These are phyloP conservation scores for Spilogale gracilis DNA, from an alignment of 2,113 vertebrate species.

Conservation along the genomic window DNA sequence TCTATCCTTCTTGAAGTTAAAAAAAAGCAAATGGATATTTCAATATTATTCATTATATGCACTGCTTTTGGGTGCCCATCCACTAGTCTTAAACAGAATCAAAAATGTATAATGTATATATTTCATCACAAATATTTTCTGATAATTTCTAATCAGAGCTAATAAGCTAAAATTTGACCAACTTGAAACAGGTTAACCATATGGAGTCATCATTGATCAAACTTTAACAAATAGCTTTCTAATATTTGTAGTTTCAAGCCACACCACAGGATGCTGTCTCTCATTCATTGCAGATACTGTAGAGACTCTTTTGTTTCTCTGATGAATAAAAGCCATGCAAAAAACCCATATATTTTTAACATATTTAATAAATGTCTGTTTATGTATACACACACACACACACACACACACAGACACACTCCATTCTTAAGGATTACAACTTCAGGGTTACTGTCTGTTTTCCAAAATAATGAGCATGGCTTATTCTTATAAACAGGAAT, in stretches of 20 bases:
- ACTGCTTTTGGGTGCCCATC: neutral
- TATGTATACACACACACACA: neutral
- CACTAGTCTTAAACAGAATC: neutral
- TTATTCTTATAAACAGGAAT: neutral
- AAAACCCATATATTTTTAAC: neutral
- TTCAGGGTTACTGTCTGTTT: neutral
- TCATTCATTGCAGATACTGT: neutral
- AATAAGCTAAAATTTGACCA: conserved; percentile 19
- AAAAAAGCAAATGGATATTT: conserved; percentile 48
- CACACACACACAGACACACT: neutral
- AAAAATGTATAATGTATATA: neutral
- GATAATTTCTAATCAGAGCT: conserved; percentile 15
- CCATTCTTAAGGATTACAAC: neutral
- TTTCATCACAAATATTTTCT: conserved; percentile 26
- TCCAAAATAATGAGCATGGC: neutral
- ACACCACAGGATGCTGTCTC: neutral
- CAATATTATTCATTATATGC: conserved; percentile 15
- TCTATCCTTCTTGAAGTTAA: neutral
- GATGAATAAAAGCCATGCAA: neutral
- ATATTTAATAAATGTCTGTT: neutral
- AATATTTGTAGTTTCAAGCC: neutral
- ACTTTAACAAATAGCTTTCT: neutral
- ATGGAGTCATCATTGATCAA: neutral
- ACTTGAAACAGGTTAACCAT: neutral
- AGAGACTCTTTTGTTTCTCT: neutral